Evolutionary conservation across 1,140 invertebrate species (phyloP).

Genomic region (Drosophila tani): DNA sequence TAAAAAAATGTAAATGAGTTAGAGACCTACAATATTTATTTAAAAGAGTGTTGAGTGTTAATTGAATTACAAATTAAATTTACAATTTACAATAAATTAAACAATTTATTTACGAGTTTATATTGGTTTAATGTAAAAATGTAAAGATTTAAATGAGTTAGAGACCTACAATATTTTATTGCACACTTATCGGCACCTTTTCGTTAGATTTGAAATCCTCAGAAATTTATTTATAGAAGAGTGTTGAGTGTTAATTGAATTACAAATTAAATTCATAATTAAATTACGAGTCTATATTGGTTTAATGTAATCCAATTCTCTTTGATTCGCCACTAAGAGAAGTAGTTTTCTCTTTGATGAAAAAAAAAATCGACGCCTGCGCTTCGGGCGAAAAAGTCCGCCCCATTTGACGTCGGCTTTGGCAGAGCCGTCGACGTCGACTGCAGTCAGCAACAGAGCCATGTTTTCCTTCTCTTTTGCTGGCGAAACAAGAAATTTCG

Average conservation of each 20-base stretch:
- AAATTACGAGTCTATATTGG: slow-evolving; percentile 53
- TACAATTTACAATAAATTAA: too few relatives aligned
- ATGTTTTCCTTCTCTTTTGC: slow-evolving; percentile 27
- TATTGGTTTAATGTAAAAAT: too few relatives aligned
- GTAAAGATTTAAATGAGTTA: too few relatives aligned
- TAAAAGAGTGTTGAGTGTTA: too few relatives aligned
- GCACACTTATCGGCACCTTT: background rate
- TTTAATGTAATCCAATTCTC: slow-evolving; percentile 23
- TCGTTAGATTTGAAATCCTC: background rate
- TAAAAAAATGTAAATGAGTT: too few relatives aligned
- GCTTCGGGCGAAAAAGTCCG: slow-evolving; percentile 27
- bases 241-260: slow-evolving; percentile 48
- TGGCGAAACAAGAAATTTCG: slow-evolving; percentile 55
- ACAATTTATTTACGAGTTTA: too few relatives aligned
- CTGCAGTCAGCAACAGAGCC: slow-evolving; percentile 25
- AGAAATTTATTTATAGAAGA: background rate
- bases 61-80: too few relatives aligned
- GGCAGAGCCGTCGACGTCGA: slow-evolving; percentile 9
- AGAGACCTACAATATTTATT: too few relatives aligned
- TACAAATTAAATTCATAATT: slow-evolving; percentile 60
- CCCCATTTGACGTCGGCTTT: slow-evolving; percentile 24
- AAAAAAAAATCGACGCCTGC: slow-evolving; percentile 36
- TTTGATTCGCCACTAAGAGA: slow-evolving; percentile 25
- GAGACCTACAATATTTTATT: too few relatives aligned
- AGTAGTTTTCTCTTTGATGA: slow-evolving; percentile 4